Evolutionary conservation across 2,113 vertebrate genomes (phyloP), one percentile per base, ranked within the genome.

Genomic region (Lota lota): DNA sequence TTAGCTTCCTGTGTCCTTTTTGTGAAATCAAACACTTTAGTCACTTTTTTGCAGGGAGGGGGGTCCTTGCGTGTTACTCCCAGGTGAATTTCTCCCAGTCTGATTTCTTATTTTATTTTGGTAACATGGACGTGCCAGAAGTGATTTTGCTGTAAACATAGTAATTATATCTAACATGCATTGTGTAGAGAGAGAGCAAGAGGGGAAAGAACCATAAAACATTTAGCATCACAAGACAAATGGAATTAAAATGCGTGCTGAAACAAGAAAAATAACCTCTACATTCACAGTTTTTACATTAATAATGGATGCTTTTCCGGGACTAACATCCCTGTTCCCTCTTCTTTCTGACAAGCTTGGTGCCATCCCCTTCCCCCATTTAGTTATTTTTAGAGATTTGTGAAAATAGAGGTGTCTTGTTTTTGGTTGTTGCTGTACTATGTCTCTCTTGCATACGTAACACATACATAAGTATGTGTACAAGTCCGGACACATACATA

Each of bases 131-230:
- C 88, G 91, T 96, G 97, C 97, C 96, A 97, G 93, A 94, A 94
- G 94, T 92, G 92, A 96, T 98, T 96, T 94, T 94, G 92, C 93
- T 92, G 93, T 92, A 92, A 96, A 95, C 94, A 94, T 92, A 89
- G 92, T 97, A 98, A 98, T 97, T 95, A 95, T 93, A 95, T 81
- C 92, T 92, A 94, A 93, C 95, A 95, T 96, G 94, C 92, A 92
- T 94, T 94, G 94, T 75, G 54, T 22, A 11, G 28, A 36, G 22
- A 63, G 33, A 63, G 6, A 36, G 33, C 5, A 19, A 63, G 33
- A 59, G 18, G 10, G 7, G 93, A 95, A 94, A 95, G 94, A 94
- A 94, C 81, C 73, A 92, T 97, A 92, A 96, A 98, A 98, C 95
- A 97, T 97, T 96, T 95, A 96, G 95, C 92, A 94, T 93, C 92